These are phyloP conservation scores for Troides helena DNA, from an alignment of 2,888 invertebrate species.

Conservation along the genomic window DNA sequence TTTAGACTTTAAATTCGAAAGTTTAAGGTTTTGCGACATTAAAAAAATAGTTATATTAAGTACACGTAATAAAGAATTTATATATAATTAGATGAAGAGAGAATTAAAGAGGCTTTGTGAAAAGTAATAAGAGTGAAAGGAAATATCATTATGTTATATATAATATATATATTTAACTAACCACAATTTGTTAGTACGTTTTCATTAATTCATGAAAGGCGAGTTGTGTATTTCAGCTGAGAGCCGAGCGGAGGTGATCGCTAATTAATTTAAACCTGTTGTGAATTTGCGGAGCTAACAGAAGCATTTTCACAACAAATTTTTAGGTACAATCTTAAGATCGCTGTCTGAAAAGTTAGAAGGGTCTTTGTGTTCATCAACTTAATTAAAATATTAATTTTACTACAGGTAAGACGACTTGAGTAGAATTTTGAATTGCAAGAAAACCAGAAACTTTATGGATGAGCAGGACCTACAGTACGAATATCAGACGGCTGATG, in stretches of 20 bases:
- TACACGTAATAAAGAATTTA: neutral
- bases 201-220: slow-evolving; percentile 1
- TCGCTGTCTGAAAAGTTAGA: too few species aligned
- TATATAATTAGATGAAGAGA: too few species aligned
- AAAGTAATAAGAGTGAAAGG: neutral
- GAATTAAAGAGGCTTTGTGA: neutral
- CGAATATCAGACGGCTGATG: too few species aligned
- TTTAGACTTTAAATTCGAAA: too few species aligned
- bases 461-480: too few species aligned
- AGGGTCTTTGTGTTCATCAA: neutral
- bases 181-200: neutral
- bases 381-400: neutral
- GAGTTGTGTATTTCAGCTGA: slow-evolving; percentile 3
- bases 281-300: slow-evolving; percentile 6
- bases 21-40: too few species aligned
- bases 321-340: too few species aligned
- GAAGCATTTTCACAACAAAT: too few species aligned
- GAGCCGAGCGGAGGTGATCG: slow-evolving; percentile 9
- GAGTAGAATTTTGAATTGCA: neutral
- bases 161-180: neutral
- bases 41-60: too few species aligned
- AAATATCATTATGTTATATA: neutral
- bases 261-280: slow-evolving; percentile 21
- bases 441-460: neutral
- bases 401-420: neutral